Conservation (phyloP, 2,888 invertebrate species). For the Ceriagrion tenellum region DNA sequence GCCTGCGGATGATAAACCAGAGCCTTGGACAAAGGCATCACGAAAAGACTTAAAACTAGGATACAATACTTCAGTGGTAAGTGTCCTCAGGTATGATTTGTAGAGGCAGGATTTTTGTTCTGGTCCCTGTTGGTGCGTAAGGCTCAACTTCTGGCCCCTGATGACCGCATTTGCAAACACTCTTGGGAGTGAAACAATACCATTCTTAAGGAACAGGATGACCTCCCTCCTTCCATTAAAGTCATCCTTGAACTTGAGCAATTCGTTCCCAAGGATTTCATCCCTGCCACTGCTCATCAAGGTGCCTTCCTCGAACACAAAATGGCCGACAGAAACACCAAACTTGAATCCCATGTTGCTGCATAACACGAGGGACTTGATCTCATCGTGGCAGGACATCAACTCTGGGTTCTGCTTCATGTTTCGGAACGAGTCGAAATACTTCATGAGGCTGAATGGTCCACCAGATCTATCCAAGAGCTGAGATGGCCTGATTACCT, state of each 20-base stretch:
- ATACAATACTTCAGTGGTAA: not conserved
- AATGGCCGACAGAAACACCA: not conserved
- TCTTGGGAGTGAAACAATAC: not conserved
- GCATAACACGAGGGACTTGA: not conserved
- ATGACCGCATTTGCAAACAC: not conserved
- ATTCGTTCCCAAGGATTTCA: not conserved
- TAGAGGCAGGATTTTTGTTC: not conserved
- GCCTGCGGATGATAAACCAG: not conserved
- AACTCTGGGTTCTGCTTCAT: not conserved
- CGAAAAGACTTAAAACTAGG: not conserved
- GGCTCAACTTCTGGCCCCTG: not conserved
- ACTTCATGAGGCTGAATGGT: not conserved
- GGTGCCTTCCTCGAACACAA: not conserved
- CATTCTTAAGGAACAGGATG: not conserved
- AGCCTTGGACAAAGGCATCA: not conserved
- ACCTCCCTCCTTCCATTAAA: not conserved
- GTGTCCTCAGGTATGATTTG: not conserved
- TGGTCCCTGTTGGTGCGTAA: not conserved
- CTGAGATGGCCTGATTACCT: not conserved
- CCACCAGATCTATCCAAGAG: not conserved
- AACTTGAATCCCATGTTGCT: conserved; percentile 15
- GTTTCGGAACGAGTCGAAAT: not conserved
- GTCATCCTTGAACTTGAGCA: not conserved
- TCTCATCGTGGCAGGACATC: not conserved
- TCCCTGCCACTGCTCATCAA: not conserved